phyloP scores from a whole-genome alignment of 2,797 vertebrate species.

The Florisuga fusca region DNA sequence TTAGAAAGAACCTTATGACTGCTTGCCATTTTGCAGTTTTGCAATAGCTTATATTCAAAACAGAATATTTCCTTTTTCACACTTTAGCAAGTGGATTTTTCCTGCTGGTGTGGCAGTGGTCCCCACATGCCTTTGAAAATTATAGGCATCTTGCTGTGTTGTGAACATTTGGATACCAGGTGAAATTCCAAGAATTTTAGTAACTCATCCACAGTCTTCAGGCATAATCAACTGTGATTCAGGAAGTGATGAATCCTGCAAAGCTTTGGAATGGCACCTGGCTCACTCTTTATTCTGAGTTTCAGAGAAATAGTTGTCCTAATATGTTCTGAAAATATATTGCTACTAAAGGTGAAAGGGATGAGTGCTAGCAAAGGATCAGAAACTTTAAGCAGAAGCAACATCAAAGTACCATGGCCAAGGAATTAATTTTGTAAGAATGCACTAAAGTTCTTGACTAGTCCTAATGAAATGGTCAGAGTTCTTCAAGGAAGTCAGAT shows the following conservation, averaged over 20 bases:
- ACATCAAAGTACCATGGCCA: not conserved
- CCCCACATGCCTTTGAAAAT: not conserved
- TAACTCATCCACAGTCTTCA: not conserved
- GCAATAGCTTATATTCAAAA: conserved; percentile 40
- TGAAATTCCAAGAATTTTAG: conserved; percentile 40
- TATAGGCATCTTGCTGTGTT: not conserved
- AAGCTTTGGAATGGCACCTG: not conserved
- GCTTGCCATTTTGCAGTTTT: conserved; percentile 4
- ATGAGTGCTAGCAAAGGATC: not conserved
- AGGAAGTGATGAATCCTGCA: conserved; percentile 3
- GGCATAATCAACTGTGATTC: not conserved
- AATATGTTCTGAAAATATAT: not conserved
- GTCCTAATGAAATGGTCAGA: not conserved
- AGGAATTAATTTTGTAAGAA: not conserved
- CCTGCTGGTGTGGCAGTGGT: not conserved
- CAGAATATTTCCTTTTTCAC: conserved; percentile 23
- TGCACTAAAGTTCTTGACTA: not conserved
- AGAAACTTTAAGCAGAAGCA: not conserved
- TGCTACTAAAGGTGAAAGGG: not conserved
- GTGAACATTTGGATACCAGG: not conserved
- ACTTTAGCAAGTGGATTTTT: conserved; percentile 7
- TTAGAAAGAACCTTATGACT: not conserved
- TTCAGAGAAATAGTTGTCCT: not conserved
- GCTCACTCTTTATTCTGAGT: conserved; percentile 13
- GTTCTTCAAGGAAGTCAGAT: not conserved